These are phyloP conservation scores for Perdix hodgsoniae DNA, from an alignment of 2,797 vertebrate species.

Conservation along the genomic window DNA sequence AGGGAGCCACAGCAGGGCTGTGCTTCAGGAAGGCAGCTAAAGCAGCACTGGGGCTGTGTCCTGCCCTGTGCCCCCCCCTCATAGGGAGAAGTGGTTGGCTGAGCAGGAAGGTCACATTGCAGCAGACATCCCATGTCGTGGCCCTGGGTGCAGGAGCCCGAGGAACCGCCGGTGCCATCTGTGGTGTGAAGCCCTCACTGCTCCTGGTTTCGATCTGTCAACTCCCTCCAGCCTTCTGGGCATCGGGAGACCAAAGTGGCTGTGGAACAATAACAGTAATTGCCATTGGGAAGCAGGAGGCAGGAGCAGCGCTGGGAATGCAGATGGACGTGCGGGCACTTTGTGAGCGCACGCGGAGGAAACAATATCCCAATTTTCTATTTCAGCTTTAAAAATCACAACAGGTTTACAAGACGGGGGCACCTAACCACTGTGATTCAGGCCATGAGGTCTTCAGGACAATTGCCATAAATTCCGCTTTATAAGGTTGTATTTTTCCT, in stretches of 20 bases:
- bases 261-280: background rate
- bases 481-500: background rate
- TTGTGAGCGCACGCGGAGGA: background rate
- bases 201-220: background rate
- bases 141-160: background rate
- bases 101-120: conserved; percentile 37
- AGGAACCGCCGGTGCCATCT: conserved; percentile 21
- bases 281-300: background rate
- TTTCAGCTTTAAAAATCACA: background rate
- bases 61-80: background rate
- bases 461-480: background rate
- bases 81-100: background rate
- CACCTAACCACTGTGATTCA: background rate
- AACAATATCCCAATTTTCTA: background rate
- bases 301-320: background rate
- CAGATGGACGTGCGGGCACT: fast-evolving
- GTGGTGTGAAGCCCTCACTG: background rate
- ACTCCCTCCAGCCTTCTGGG: background rate
- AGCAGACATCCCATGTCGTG: background rate
- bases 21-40: background rate
- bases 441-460: background rate
- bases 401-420: background rate
- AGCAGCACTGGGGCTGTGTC: background rate
- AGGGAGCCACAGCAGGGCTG: background rate
- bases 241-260: background rate